phyloP scores from a whole-genome alignment of 2,888 invertebrate species.

The Platycheirus albimanus region DNA sequence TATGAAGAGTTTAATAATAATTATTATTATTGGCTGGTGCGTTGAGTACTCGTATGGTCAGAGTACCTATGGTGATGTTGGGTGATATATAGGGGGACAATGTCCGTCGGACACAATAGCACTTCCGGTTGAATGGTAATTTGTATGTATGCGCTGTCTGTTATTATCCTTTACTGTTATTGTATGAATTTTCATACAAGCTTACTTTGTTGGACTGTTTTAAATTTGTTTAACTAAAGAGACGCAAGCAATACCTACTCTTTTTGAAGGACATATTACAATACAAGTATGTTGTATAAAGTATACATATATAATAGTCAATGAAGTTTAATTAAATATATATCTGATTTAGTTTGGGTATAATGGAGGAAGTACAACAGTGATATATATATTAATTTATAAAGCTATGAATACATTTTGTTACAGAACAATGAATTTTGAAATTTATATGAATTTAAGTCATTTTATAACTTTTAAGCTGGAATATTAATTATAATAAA shows the following conservation, averaged over 20 bases:
- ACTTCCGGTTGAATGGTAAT: constrained; percentile 73
- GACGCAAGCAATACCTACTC: no score
- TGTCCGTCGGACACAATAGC: constrained; percentile 62
- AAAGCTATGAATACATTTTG: constrained; percentile 1
- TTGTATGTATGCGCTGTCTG: constrained; percentile 44
- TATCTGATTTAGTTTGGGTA: constrained; percentile 43
- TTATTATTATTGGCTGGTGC: constrained; percentile 32
- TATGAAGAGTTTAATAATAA: constrained; percentile 49
- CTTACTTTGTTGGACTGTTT: constrained; percentile 40
- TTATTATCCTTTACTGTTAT: constrained; percentile 66
- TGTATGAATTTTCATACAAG: constrained; percentile 52
- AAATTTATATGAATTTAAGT: constrained; percentile 27
- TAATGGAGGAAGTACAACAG: neutral
- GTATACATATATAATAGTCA: constrained; percentile 8
- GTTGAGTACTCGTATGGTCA: constrained; percentile 34
- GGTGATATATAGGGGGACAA: constrained; percentile 47
- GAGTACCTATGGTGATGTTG: constrained; percentile 7
- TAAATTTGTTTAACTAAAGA: constrained; percentile 36
- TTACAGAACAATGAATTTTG: constrained; percentile 3
- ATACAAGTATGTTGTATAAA: no score
- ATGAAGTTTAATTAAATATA: constrained; percentile 58
- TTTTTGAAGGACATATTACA: constrained; percentile 11
- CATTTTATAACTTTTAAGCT: constrained; percentile 25
- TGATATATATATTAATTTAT: neutral
- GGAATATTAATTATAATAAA: constrained; percentile 13